Conservation (phyloP, 1,140 invertebrate genomes). For the Melitaea cinxia region DNA sequence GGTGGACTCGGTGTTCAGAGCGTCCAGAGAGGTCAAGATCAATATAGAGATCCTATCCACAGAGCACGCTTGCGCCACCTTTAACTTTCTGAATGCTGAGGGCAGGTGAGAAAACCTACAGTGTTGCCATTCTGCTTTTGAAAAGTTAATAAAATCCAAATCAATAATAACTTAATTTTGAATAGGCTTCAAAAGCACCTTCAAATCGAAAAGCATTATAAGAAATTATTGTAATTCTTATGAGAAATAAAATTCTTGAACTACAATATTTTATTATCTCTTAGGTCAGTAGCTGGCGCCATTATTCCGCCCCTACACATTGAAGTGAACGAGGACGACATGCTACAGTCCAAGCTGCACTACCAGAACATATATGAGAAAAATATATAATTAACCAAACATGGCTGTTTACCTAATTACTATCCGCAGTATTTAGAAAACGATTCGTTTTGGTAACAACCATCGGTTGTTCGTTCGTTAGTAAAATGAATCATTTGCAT, state of each 20-base stretch:
- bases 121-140: no score
- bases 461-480: no score
- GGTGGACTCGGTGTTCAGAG: conserved; percentile 43
- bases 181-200: no score
- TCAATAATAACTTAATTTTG: no score
- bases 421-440: no score
- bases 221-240: no score
- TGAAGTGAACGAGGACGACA: conserved; percentile 14
- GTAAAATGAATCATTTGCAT: no score
- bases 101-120: conserved; percentile 76
- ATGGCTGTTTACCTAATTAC: no score
- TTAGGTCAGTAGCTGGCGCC: conserved; percentile 58
- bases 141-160: no score
- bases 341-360: conserved; percentile 10
- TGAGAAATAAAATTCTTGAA: no score
- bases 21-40: conserved; percentile 60
- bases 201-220: no score
- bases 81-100: conserved; percentile 92
- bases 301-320: conserved; percentile 44
- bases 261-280: conserved; percentile 15
- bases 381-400: neutral
- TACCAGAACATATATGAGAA: conserved; percentile 8
- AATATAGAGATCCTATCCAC: conserved; percentile 88
- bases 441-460: no score
- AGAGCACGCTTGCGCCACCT: conserved; percentile 89